Percentiles rank a stretch among this genome's conserved stretches.
Evolutionary conservation across 1,140 invertebrate genomes (phyloP).

Genomic region (Drosophila willistoni): DNA sequence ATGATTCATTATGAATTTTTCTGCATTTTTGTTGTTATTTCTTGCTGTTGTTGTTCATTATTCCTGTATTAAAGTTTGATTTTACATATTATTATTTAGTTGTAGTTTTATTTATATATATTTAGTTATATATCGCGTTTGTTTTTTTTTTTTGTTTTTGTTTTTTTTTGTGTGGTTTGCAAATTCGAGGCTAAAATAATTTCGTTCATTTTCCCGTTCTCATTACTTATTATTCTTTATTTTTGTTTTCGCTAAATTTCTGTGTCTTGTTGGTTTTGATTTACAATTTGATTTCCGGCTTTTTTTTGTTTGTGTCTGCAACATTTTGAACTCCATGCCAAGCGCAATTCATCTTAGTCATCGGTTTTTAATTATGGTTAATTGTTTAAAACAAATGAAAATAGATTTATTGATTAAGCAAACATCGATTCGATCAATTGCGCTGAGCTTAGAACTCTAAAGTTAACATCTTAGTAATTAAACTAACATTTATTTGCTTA

Average conservation of each 20-base stretch:
- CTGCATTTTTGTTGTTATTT: conserved; percentile 27
- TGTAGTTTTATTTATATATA: conserved; percentile 29
- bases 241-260: neutral
- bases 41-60: conserved; percentile 20
- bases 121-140: conserved; percentile 36
- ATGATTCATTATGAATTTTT: conserved; percentile 33
- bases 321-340: conserved; percentile 1
- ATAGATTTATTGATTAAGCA: neutral
- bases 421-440: neutral
- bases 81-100: conserved; percentile 72
- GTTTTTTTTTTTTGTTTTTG: conserved; percentile 18
- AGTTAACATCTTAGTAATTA: conserved; percentile 37
- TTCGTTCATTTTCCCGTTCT: conserved; percentile 9
- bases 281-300: conserved; percentile 56
- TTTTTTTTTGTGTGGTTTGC: conserved; percentile 22
- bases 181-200: conserved; percentile 44
- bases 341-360: conserved; percentile 17
- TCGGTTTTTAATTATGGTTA: conserved; percentile 11
- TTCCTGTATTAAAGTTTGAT: conserved; percentile 77
- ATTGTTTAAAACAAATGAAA: conserved; percentile 22
- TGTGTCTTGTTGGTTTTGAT: conserved; percentile 45
- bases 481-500: conserved; percentile 67
- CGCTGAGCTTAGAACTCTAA: conserved; percentile 44
- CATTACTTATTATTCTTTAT: conserved; percentile 23
- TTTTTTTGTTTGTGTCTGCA: conserved; percentile 29